Evolutionary conservation across 2,113 vertebrate genomes (phyloP).

Genomic region (Microcebus lehilahytsara): DNA sequence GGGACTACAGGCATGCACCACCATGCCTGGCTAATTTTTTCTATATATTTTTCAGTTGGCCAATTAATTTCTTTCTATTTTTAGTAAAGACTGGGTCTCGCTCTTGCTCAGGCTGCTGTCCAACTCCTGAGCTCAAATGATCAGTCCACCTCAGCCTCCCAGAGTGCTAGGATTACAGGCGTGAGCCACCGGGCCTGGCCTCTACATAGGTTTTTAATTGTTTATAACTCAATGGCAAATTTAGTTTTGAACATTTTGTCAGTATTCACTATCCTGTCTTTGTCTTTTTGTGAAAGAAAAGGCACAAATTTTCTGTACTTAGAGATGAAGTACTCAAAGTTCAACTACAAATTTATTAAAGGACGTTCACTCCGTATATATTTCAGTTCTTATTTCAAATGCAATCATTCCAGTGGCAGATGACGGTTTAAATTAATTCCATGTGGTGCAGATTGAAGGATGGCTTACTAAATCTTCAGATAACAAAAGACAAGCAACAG

Average conservation of each 20-base stretch:
- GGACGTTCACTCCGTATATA: not conserved
- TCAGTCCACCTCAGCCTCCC: too few relatives aligned
- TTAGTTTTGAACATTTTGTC: not conserved
- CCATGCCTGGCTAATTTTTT: too few relatives aligned
- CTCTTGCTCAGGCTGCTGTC: too few relatives aligned
- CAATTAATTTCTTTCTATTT: too few relatives aligned
- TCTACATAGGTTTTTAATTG: not conserved
- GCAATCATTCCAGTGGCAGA: not conserved
- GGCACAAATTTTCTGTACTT: not conserved
- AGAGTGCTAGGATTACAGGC: too few relatives aligned
- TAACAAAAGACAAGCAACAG: slow-evolving; percentile 3
- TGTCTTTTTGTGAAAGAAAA: not conserved
- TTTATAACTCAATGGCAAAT: not conserved
- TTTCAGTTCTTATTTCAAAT: not conserved
- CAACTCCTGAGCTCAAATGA: too few relatives aligned
- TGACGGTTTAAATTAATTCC: not conserved
- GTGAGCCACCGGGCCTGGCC: too few relatives aligned
- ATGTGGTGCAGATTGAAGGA: not conserved
- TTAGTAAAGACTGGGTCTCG: too few relatives aligned
- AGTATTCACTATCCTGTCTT: not conserved
- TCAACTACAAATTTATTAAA: not conserved
- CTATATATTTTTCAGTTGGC: too few relatives aligned
- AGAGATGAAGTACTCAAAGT: slow-evolving; percentile 11
- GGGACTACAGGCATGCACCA: too few relatives aligned
- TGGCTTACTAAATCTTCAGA: not conserved